A percentile compares a stretch with the other conserved stretches of the same genome.
These are phyloP conservation scores for Pangasius mekongensis DNA, from an alignment of 2,797 vertebrate genomes.

Conservation along the genomic window DNA sequence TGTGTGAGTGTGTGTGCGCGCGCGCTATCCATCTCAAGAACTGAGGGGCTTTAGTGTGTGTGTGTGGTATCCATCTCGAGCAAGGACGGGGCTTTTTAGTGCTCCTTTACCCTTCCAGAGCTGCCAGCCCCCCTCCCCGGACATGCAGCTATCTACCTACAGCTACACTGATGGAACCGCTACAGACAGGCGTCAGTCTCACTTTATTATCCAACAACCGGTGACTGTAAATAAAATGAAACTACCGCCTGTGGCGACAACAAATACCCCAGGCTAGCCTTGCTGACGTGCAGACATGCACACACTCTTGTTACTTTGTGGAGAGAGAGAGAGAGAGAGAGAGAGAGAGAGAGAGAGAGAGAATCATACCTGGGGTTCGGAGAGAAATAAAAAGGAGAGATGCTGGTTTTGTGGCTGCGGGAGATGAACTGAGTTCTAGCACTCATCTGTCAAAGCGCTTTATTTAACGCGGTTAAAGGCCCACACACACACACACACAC, in stretches of 20 bases:
- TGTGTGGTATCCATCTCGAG: constrained; percentile 40
- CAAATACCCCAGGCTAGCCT: not conserved
- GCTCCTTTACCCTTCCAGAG: constrained; percentile 70
- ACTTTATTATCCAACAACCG: constrained; percentile 18
- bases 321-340: too few species aligned
- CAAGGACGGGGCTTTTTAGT: constrained; percentile 58
- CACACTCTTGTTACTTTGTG: not conserved
- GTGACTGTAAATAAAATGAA: constrained; percentile 13
- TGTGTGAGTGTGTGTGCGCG: constrained; percentile 61
- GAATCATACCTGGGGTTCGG: too few species aligned
- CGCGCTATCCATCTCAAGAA: constrained; percentile 73
- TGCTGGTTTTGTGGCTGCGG: constrained; percentile 8
- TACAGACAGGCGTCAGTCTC: constrained; percentile 26
- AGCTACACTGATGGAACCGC: constrained; percentile 23
- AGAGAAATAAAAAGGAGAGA: too few species aligned
- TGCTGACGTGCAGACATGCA: not conserved
- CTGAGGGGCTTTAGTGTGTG: constrained; percentile 55
- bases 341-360: too few species aligned
- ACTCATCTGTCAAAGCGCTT: constrained; percentile 36
- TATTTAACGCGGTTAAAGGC: not conserved
- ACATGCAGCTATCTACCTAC: constrained; percentile 25
- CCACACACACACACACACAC: not conserved
- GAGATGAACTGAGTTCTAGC: constrained; percentile 18
- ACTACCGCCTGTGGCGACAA: constrained; percentile 3
- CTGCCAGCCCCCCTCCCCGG: constrained; percentile 63